A percentile compares a stretch with the other conserved stretches of the same genome.
phyloP scores from a whole-genome alignment of 2,888 invertebrate genomes.

The Bruchidius siliquastri region DNA sequence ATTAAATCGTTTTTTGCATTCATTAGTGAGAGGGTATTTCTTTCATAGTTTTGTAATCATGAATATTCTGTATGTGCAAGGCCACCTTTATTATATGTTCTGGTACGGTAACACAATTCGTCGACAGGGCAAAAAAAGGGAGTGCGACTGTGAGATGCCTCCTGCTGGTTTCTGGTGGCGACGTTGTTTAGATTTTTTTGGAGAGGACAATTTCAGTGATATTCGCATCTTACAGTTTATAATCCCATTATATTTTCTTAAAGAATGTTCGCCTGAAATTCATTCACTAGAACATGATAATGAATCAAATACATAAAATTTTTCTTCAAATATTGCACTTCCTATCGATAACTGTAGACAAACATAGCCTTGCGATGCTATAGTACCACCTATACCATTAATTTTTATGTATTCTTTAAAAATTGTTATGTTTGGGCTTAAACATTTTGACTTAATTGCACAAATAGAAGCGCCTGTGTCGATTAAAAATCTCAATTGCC shows the following conservation, averaged over 20 bases:
- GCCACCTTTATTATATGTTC: too few relatives aligned
- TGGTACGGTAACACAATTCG: too few relatives aligned
- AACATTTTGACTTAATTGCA: conserved; percentile 7
- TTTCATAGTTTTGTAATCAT: too few relatives aligned
- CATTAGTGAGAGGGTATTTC: background rate
- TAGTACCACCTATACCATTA: conserved; percentile 6
- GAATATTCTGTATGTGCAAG: too few relatives aligned
- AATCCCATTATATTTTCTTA: background rate
- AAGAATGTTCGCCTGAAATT: conserved; percentile 2
- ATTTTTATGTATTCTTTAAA: conserved; percentile 6
- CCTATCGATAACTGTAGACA: too few relatives aligned
- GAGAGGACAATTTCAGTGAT: too few relatives aligned
- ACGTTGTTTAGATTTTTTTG: too few relatives aligned
- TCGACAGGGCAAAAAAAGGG: too few relatives aligned
- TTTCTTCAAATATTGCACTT: background rate
- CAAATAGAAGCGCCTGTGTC: conserved; percentile 13
- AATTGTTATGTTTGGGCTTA: conserved; percentile 4
- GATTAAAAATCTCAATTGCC: conserved; percentile 7
- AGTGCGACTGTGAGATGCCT: too few relatives aligned
- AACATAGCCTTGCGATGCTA: too few relatives aligned
- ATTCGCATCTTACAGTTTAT: too few relatives aligned
- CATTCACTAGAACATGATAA: conserved; percentile 2
- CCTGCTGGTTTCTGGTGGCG: too few relatives aligned
- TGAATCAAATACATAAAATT: background rate
- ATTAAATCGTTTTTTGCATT: background rate